Base-by-base conservation (phyloP, 2,888 invertebrate genomes). In the Apamea monoglypha region DNA sequence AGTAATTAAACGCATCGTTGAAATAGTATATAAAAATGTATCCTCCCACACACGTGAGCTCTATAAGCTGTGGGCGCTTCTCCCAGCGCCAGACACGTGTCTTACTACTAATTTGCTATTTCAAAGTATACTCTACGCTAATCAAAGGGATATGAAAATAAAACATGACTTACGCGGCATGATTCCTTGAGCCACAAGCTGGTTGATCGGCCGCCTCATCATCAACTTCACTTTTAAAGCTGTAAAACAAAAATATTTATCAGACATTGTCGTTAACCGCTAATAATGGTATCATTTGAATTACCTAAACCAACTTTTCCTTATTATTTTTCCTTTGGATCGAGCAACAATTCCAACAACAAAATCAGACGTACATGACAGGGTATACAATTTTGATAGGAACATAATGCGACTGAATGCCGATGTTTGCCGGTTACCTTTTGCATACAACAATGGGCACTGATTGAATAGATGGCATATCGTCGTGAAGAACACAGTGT, bases 221-320 rank as follows among this genome's bases (percentile, higher is more conserved):
- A 99, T 98, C 96, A 99, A 97, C 97, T 99, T 99, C 96, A 99
- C 98, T 97, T 99, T 99, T 94, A 99, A 97, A 93, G 99, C 99
- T 99, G 98, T 89, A 98, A 97, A 95, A 93, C 95, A 89, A 88
- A 64, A 74, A 80, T 69, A 73, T 80, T 36, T 32, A 83, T 87
- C 72, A 90, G 69, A 72, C 70, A 69, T 63, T 78, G 78, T 80
- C 76, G 50, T 74, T 64, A 73, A 63, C 56, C 61, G 73, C n/a
- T 79, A 71, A 79, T 69, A 78, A 80, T 68, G 47, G 44, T 69
- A 32, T 64, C 18, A 78, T 75, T 73, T 67, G n/a, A 78, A 69
- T 76, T 53, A 85, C 61, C 64, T 83, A 81, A 74, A 78, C 63
- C 29, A 50, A 70, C 83, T 90, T 56, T 80, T 88, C 88, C 89